These are phyloP conservation scores for Bombus superbus DNA, from an alignment of 1,140 invertebrate species.

Conservation along the genomic window DNA sequence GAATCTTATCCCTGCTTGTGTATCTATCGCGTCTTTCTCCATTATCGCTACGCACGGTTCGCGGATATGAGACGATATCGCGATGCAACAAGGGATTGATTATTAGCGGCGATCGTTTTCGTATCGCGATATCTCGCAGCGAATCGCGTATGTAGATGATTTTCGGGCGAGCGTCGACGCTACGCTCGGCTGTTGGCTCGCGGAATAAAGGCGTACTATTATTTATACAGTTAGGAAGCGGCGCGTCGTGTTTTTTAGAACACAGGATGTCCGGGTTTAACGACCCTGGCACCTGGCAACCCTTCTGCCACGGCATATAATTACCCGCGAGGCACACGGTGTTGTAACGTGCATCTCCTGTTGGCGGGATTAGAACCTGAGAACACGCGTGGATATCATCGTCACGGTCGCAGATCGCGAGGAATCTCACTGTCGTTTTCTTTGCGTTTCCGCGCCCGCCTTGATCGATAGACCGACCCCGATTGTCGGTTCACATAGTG, in stretches of 20 bases:
- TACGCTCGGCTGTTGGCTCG: not conserved
- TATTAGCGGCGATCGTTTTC: too few relatives aligned
- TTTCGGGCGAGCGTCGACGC: not conserved
- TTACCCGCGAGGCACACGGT: conserved; percentile 57
- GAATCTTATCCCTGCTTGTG: too few relatives aligned
- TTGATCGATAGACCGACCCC: conserved; percentile 50
- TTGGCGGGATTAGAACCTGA: conserved; percentile 48
- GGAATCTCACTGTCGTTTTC: conserved; percentile 67
- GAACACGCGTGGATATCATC: conserved; percentile 58
- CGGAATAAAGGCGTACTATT: conserved; percentile 45
- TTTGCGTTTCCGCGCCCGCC: conserved; percentile 42
- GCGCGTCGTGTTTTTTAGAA: conserved; percentile 60
- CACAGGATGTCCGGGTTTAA: conserved; percentile 69
- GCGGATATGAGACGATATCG: too few relatives aligned
- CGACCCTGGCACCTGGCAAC: conserved; percentile 69
- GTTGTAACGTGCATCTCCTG: conserved; percentile 59
- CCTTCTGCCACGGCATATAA: conserved; percentile 66
- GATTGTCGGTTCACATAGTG: conserved; percentile 31
- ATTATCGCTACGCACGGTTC: too few relatives aligned
- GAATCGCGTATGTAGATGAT: not conserved
- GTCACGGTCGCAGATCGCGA: conserved; percentile 58
- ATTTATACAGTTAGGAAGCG: conserved; percentile 62
- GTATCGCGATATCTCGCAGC: too few relatives aligned
- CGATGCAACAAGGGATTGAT: too few relatives aligned
- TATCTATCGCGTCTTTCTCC: too few relatives aligned